These are phyloP conservation scores for Festucalex cinctus DNA, from an alignment of 2,113 vertebrate genomes.

Conservation along the genomic window DNA sequence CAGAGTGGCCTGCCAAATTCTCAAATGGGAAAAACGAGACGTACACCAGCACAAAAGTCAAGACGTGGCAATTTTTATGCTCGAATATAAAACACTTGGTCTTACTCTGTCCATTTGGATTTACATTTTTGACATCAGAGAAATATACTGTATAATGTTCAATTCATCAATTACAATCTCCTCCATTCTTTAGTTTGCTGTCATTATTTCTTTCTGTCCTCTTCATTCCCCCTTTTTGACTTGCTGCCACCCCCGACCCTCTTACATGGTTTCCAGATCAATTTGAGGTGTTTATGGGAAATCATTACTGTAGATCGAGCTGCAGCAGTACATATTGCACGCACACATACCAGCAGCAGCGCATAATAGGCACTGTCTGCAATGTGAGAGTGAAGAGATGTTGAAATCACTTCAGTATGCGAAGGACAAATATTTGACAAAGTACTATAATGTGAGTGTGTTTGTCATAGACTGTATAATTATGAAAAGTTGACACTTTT, in stretches of 20 bases:
- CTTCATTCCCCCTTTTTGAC: too few relatives aligned
- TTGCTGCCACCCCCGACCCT: slow-evolving; percentile 21
- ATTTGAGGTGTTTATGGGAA: slow-evolving; percentile 63
- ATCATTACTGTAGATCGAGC: slow-evolving; percentile 64
- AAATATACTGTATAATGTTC: neutral
- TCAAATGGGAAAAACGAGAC: too few relatives aligned
- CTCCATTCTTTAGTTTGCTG: neutral
- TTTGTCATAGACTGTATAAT: neutral
- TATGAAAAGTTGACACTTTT: neutral
- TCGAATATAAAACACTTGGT: too few relatives aligned
- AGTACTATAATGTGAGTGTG: neutral
- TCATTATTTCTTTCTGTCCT: slow-evolving; percentile 2
- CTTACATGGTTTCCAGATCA: slow-evolving; percentile 49
- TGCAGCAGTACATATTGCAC: slow-evolving; percentile 41
- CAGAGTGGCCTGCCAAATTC: too few relatives aligned
- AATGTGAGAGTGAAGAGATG: neutral
- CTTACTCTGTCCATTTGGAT: too few relatives aligned
- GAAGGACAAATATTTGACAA: neutral
- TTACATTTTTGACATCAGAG: too few relatives aligned
- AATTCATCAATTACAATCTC: neutral
- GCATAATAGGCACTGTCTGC: neutral
- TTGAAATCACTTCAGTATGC: neutral
- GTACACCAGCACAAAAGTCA: too few relatives aligned
- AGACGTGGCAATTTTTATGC: too few relatives aligned
- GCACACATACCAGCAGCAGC: slow-evolving; percentile 21